Evolutionary conservation across 2,113 vertebrate species (phyloP).

Genomic region (Phainopepla nitens): DNA sequence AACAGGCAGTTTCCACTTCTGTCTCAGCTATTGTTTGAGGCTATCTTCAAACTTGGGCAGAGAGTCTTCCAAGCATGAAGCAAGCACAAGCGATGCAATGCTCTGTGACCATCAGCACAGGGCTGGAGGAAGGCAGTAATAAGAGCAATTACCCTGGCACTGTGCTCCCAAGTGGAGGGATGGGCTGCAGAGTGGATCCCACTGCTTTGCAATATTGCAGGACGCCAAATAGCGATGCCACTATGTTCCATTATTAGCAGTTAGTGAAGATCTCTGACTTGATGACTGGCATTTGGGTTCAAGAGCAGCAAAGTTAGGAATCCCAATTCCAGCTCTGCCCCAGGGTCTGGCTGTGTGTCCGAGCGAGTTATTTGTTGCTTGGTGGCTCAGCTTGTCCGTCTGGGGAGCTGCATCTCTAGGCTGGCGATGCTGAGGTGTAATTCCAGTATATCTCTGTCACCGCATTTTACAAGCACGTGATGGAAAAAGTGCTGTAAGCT

Average conservation of each 20-base stretch:
- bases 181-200: not conserved
- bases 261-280: not conserved
- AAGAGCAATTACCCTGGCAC: not conserved
- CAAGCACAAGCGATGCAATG: not conserved
- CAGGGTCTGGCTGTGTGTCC: fast-evolving
- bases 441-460: not conserved
- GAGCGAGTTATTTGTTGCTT: not conserved
- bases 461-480: not conserved
- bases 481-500: not conserved
- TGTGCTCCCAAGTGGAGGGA: not conserved
- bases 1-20: conserved; percentile 30
- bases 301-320: not conserved
- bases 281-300: not conserved
- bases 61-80: not conserved
- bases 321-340: not conserved
- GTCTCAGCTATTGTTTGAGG: conserved; percentile 46
- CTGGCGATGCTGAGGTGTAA: not conserved
- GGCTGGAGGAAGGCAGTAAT: not conserved
- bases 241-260: not conserved
- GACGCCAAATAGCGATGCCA: fast-evolving
- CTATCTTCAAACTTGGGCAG: conserved; percentile 15
- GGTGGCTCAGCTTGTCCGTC: not conserved
- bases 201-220: not conserved
- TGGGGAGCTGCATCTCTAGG: not conserved
- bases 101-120: not conserved